These are phyloP conservation scores for Megaceryle alcyon DNA, from an alignment of 2,797 vertebrate species.

Conservation along the genomic window DNA sequence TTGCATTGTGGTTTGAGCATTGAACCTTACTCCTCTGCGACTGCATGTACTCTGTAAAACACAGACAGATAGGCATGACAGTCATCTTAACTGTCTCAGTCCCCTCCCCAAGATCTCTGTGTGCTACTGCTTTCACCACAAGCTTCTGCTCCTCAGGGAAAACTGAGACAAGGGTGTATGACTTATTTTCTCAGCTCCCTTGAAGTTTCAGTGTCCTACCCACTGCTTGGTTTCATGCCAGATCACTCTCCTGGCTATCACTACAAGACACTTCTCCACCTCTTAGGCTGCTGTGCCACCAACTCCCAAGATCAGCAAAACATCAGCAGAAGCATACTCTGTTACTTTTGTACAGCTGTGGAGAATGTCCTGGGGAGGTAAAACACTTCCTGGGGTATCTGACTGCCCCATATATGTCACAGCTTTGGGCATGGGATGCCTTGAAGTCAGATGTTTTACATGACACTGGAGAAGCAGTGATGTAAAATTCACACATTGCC, in stretches of 20 bases:
- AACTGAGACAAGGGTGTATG: not conserved
- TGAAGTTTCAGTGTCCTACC: not conserved
- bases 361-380: not conserved
- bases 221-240: not conserved
- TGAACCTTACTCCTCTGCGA: not conserved
- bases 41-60: slow-evolving; percentile 55
- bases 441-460: not conserved
- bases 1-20: slow-evolving; percentile 72
- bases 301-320: not conserved
- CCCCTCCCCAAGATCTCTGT: not conserved
- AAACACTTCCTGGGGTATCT: not conserved
- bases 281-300: not conserved
- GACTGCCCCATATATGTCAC: not conserved
- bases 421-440: not conserved
- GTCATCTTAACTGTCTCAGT: not conserved
- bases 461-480: not conserved
- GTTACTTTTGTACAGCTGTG: not conserved
- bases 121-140: not conserved
- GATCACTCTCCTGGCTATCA: not conserved
- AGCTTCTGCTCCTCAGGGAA: not conserved
- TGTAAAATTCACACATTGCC: not conserved
- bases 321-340: not conserved
- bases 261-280: not conserved
- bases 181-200: not conserved
- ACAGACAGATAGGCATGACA: not conserved